Conservation (phyloP, 2,113 vertebrate genomes). For the Rhinogobius similis region DNA sequence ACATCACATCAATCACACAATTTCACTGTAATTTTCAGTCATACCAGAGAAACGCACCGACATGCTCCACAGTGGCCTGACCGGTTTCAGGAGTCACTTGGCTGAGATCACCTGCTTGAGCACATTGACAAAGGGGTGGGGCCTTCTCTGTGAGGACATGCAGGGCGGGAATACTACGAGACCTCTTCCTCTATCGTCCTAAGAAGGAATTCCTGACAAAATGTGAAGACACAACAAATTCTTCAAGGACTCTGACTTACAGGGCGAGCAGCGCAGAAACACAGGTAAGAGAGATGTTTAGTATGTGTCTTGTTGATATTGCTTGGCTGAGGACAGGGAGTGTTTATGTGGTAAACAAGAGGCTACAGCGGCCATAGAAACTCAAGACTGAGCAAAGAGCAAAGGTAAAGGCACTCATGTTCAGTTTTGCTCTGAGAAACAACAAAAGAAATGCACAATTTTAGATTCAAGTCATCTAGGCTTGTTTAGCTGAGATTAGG, state of each 20-base stretch:
- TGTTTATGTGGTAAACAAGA: not conserved
- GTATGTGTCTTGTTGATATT: not conserved
- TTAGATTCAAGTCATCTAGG: not conserved
- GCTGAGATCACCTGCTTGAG: constrained; percentile 47
- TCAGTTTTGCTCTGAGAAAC: not conserved
- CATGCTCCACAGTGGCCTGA: not conserved
- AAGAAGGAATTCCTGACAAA: constrained; percentile 26
- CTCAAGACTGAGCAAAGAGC: not conserved
- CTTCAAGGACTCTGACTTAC: constrained; percentile 29
- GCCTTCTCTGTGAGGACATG: constrained; percentile 26
- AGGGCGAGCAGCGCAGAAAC: not conserved
- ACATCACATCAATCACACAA: constrained; percentile 3
- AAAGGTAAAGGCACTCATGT: not conserved
- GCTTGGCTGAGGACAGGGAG: not conserved
- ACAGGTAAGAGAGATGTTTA: constrained; percentile 9
- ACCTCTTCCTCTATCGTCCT: constrained; percentile 57
- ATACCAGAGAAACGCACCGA: not conserved
- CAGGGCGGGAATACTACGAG: constrained; percentile 28
- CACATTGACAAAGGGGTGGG: constrained; percentile 61
- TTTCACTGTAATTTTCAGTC: not conserved
- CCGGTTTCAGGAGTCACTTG: constrained; percentile 33
- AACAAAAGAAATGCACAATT: not conserved
- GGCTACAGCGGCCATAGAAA: not conserved
- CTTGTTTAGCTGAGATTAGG: no score
- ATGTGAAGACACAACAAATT: constrained; percentile 35